Evolutionary conservation across 2,797 vertebrate species (phyloP), one percentile per base, ranked within the genome.

Genomic region (Eulemur coronatus): DNA sequence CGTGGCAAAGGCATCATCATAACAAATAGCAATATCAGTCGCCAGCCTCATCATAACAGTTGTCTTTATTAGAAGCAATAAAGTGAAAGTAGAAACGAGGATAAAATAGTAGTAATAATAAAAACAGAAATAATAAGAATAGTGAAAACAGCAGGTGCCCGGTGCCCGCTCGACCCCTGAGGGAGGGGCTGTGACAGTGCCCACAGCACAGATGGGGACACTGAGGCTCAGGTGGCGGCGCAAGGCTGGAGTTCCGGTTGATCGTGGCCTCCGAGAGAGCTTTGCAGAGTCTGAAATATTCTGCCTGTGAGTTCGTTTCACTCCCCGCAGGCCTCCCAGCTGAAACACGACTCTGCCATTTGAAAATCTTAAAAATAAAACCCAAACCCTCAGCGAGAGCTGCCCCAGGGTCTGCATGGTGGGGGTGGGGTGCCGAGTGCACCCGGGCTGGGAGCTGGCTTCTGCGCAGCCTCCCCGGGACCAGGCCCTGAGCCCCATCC

Each of bases 341-440:
- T 12, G 33, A 95, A 76, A 81, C 24, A 57, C 0, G 6, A 61
- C 67, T 30, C 78, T 69, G 67, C 84, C 79, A 33, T 72, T 81
- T 70, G 94, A 75, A 85, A 95, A 61, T 80, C 88, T 92, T 94
- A 81, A 89, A 96, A 96, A 80, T 89, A 94, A 91, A 96, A 84
- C 17, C 50, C 70, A 67, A 80, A 48, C 52, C 73, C 5, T 10
- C n/a, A 35, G 73, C 24, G 41, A 22, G 7, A 79, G 70, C 59
- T 63, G 52, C 63, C 52, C 55, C 28, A 15, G 85, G 73, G 9
- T 78, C n/a, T 75, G 15, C 14, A 18, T 18, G 15, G 50, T 8
- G 20, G 26, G 26, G 65, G 15, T 8, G 10, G 4, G 9, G 11
- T 28, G 6, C 55, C 1, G 3, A 61, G 65, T 26, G n/a, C 6